Evolutionary conservation across 2,888 invertebrate species (phyloP).

Genomic region (Amiota communis): DNA sequence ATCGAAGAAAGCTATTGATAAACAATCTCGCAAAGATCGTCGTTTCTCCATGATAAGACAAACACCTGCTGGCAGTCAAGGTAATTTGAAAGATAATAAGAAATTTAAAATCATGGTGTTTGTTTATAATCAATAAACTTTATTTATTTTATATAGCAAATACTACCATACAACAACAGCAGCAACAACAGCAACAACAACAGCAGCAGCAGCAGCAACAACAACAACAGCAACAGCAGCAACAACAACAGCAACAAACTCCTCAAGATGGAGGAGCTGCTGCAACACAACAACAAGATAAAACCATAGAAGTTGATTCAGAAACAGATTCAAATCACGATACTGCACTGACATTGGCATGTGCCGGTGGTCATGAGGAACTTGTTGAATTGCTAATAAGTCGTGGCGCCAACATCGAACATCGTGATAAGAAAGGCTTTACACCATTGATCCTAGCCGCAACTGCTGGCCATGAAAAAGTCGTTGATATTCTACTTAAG

Average conservation of each 20-base stretch:
- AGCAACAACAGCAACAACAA: constrained; percentile 60
- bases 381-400: constrained; percentile 92
- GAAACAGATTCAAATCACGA: constrained; percentile 99
- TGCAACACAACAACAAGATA: constrained; percentile 75
- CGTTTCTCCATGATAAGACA: constrained; percentile 70
- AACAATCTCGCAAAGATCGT: constrained; percentile 73
- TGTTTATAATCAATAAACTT: not conserved
- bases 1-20: constrained; percentile 72
- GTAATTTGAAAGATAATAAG: constrained; percentile 51
- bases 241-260: constrained; percentile 65
- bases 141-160: constrained; percentile 54
- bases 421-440: constrained; percentile 98
- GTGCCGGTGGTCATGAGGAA: constrained; percentile 97
- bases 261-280: constrained; percentile 47
- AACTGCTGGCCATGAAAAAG: constrained; percentile 93
- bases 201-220: constrained; percentile 41
- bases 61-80: constrained; percentile 73
- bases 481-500: constrained; percentile 92
- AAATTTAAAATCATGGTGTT: not conserved
- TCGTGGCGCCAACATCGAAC: constrained; percentile 96
- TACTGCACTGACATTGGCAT: constrained; percentile 97
- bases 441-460: constrained; percentile 97
- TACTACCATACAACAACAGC: constrained; percentile 54
- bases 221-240: constrained; percentile 50
- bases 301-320: constrained; percentile 94